Percentiles rank a stretch among this genome's conserved stretches.
Conservation (phyloP, 2,113 vertebrate species). For the Ctenomys sociabilis region DNA sequence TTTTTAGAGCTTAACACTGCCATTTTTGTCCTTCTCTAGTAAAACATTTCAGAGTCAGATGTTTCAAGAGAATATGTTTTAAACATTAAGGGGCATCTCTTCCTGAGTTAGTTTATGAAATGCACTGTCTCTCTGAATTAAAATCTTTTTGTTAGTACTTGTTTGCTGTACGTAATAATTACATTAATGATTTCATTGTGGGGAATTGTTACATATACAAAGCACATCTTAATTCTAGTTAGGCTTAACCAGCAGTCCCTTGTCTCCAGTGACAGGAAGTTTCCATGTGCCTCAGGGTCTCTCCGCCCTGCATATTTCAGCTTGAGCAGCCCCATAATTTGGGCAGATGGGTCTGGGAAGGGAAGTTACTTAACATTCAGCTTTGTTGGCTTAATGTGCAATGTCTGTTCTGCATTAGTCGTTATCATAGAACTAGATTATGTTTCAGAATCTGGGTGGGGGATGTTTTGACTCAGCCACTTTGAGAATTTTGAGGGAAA, state of each 20-base stretch:
- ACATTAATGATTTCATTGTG: not conserved
- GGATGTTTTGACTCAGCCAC: constrained; percentile 45
- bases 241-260: not conserved
- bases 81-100: not conserved
- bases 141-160: not conserved
- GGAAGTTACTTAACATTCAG: constrained; percentile 25
- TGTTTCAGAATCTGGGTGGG: constrained; percentile 66
- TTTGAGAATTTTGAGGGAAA: constrained; percentile 54
- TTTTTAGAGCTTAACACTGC: not conserved
- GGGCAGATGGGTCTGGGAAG: constrained; percentile 29
- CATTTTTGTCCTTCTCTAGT: not conserved
- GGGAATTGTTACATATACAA: not conserved
- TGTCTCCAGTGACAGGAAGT: not conserved
- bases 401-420: constrained; percentile 70
- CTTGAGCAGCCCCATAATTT: not conserved
- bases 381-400: constrained; percentile 50
- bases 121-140: not conserved
- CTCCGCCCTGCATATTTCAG: not conserved
- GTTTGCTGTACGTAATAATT: not conserved
- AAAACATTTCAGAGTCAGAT: not conserved
- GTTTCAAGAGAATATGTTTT: not conserved
- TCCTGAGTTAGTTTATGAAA: not conserved
- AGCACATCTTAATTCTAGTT: not conserved
- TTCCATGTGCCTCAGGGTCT: not conserved
- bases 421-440: constrained; percentile 68